These are phyloP conservation scores for Tachuris rubrigastra DNA, from an alignment of 2,113 vertebrate genomes.

Conservation along the genomic window DNA sequence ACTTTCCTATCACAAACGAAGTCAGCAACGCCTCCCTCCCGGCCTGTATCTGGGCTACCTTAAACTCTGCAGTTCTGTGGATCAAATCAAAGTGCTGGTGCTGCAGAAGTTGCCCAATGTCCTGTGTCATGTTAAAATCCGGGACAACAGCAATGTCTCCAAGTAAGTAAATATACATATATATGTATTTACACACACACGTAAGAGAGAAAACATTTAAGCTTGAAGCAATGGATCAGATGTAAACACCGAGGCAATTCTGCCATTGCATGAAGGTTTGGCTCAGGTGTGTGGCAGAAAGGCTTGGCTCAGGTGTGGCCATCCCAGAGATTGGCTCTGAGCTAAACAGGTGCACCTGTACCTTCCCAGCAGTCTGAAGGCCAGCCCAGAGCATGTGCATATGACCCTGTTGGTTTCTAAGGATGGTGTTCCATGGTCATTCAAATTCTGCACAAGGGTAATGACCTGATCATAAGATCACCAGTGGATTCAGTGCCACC, in stretches of 20 bases:
- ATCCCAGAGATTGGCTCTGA: not conserved
- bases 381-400: not conserved
- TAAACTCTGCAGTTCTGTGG: constrained; percentile 97
- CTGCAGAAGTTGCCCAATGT: constrained; percentile 89
- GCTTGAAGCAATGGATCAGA: not conserved
- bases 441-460: not conserved
- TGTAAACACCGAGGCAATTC: not conserved
- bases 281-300: not conserved
- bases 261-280: not conserved
- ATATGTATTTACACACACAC: not conserved
- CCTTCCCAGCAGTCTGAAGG: not conserved
- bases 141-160: constrained; percentile 91
- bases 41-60: constrained; percentile 94
- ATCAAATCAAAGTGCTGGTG: constrained; percentile 96
- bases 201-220: not conserved
- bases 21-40: constrained; percentile 84
- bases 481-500: not conserved
- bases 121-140: constrained; percentile 88
- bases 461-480: not conserved
- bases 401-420: not conserved
- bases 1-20: constrained; percentile 88
- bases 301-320: not conserved
- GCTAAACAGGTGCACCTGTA: not conserved
- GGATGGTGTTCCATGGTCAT: not conserved
- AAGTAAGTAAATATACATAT: constrained; percentile 69